Base-by-base conservation (phyloP, 2,888 invertebrate genomes). In the Rhagophthalmus giganteus region DNA sequence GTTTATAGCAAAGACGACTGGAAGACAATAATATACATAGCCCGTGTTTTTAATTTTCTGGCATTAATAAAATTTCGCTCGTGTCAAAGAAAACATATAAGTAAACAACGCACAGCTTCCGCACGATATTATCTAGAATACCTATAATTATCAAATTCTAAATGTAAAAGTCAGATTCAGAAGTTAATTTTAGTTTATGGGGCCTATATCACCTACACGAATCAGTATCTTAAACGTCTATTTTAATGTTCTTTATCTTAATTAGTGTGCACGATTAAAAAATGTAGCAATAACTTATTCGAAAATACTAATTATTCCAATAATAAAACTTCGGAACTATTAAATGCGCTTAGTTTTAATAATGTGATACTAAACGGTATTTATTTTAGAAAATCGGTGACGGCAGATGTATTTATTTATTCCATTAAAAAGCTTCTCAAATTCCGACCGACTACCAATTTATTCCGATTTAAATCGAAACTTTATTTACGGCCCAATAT, bases 181-280 rank as follows among this genome's bases (percentile, higher is more conserved):
- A 30, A 11, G 7, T 30, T 10, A 35, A 20, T 35, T 25, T 16
- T 13, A 35, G 24, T 35, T 25, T 20, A 35, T 12, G 24, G 24
- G 25, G 7, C 11, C 25, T 24, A 24, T 12, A 13, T 25, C 25
- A 25, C 20, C 7, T 35, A 12, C 35, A 35, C 7, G 24, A 13
- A 20, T 20, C 4, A 20, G 35, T 10, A 35, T 35, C 12, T 12
- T 12, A 25, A 35, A 12, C 8, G 25, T 24, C 25, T 24, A 25
- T 27, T 20, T 20, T 5, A 3, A 20, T 20, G 20, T 20, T 20
- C 7, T 20, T 7, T 20, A 7, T 20, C 20, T 20, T 20, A 20
- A 20, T 20, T 20, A 20, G 20, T 5, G 20, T 5, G 3, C 20
- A 20, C 7, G 3, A 7, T 5, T 20, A 5, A 20, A 20, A 3